Evolutionary conservation across 2,113 vertebrate species (phyloP).

Genomic region (Cyrtonyx montezumae): DNA sequence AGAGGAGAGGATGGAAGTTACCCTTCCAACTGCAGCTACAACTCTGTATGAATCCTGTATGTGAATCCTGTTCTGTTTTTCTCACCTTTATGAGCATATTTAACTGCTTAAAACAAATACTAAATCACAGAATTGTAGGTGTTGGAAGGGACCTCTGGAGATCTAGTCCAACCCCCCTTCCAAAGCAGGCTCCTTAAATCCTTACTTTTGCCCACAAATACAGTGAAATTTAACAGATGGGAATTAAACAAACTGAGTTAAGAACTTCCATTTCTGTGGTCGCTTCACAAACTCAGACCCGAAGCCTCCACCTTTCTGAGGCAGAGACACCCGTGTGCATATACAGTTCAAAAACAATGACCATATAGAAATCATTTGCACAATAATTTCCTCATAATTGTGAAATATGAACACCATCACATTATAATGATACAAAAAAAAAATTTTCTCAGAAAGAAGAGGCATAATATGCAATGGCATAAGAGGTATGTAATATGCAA

Average conservation of each 20-base stretch:
- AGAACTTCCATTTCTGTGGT: not conserved
- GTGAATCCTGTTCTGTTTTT: not conserved
- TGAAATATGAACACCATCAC: not conserved
- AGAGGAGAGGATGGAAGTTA: not conserved
- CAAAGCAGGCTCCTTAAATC: too few species aligned
- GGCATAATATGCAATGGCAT: fast-evolving
- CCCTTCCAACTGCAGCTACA: fast-evolving
- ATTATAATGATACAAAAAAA: not conserved
- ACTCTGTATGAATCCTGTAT: not conserved
- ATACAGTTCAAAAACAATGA: not conserved
- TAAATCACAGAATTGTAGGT: not conserved
- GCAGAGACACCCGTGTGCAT: fast-evolving
- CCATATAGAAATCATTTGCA: not conserved
- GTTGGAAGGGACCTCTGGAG: too few species aligned
- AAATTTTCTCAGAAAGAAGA: not conserved
- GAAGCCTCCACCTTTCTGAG: not conserved
- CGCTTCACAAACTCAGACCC: not conserved
- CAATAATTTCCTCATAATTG: not conserved
- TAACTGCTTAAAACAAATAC: not conserved
- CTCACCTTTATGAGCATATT: not conserved
- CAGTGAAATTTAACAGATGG: not conserved
- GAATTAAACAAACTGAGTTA: not conserved
- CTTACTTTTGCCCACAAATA: not conserved
- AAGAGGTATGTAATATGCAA: not conserved
- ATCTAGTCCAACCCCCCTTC: too few species aligned